These are phyloP conservation scores for Pelobates fuscus DNA, from an alignment of 2,113 vertebrate genomes.

Conservation along the genomic window DNA sequence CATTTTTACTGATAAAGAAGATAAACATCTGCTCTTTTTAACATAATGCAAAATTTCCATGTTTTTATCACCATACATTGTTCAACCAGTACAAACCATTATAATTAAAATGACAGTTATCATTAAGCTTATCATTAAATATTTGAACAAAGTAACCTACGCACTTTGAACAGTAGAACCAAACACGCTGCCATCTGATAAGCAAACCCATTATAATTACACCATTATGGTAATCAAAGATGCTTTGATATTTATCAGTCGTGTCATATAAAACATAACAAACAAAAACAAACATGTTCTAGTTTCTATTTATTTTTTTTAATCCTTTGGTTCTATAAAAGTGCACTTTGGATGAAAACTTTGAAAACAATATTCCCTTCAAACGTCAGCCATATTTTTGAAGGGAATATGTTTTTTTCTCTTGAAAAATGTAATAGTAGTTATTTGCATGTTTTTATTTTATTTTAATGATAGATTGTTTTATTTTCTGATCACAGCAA, in stretches of 20 bases:
- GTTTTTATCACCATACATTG: neutral
- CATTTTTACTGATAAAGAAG: no score
- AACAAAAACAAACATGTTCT: neutral
- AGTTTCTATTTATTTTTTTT: neutral
- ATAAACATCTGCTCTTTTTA: no score
- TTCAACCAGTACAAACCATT: neutral
- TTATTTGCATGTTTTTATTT: neutral
- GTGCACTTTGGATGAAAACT: neutral
- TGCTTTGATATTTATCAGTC: constrained; percentile 1
- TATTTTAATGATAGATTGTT: constrained; percentile 1
- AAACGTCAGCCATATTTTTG: no score
- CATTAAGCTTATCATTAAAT: neutral
- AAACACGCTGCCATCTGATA: neutral
- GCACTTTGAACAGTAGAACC: neutral
- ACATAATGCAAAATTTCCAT: no score
- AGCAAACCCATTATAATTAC: constrained; percentile 2
- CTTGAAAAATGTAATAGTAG: no score
- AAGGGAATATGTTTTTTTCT: no score
- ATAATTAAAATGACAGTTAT: neutral
- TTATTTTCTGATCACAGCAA: constrained; percentile 76
- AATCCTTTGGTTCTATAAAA: neutral
- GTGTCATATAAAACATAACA: neutral
- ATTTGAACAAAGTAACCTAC: neutral
- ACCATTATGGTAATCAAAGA: neutral
- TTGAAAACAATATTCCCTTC: no score